Base-by-base conservation (phyloP, 1,140 invertebrate species). In the Popillia japonica region DNA sequence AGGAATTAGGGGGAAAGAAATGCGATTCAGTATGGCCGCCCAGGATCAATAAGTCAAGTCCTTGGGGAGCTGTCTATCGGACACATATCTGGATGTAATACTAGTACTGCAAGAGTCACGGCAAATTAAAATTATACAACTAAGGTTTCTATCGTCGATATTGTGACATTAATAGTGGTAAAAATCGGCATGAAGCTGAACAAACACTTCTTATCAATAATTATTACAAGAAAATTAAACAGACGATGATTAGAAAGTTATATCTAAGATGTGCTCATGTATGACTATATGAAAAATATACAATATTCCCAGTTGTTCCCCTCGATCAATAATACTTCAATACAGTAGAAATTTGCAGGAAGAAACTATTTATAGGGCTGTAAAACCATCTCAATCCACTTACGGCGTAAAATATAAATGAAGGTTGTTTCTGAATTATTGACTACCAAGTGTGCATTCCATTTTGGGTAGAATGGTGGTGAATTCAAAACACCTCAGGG, bases 21-120 rank as follows among this genome's bases (percentile, higher is more conserved):
- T 80, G 76, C 77, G 75, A 68, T 76, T 42, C 80, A 82, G 77
- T 61, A 83, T 82, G 81, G 82, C 83, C 74, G 82, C 81, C 79
- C 81, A 81, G 83, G 83, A 83, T 83, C 83, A 83, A 83, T 83
- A 83, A 83, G 83, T 83, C 82, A 83, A 83, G 80, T 83, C 82
- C 82, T 82, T 81, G 80, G 82, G 79, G 82, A 82, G 34, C 44
- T 48, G 75, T 40, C 61, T 17, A 17, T 7, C 44, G 10, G 61
- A 68, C 61, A 22, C 20, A 22, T 20, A 34, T 34, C 27, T 27
- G 27, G 27, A 23, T 68, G 7, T 61, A 68, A 34, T 34, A 68
- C 61, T 68, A 11, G 11, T 14, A n/a, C 11, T 41, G n/a, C 10
- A 20, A n/a, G 11, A 20, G 34, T 68, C 8, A 22, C 22, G 2